Percentiles rank a stretch among this genome's conserved stretches.
phyloP scores from a whole-genome alignment of 2,113 vertebrate genomes.

The Corynorhinus townsendii region DNA sequence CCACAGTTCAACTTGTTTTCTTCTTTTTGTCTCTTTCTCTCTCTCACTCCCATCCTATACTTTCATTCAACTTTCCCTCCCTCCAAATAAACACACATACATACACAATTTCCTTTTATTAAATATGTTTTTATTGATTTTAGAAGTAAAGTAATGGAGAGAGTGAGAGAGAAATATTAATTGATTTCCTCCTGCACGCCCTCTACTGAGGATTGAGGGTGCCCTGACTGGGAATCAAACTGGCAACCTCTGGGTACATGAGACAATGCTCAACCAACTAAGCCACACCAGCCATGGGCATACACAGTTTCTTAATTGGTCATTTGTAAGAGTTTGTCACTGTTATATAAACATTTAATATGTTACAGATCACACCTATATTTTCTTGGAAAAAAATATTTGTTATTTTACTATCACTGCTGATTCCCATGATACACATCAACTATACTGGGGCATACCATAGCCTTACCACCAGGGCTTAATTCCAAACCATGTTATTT shows the following conservation, averaged over 20 bases:
- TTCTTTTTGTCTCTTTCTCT: not conserved
- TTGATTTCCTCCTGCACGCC: not conserved
- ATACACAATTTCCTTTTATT: not conserved
- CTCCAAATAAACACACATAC: not conserved
- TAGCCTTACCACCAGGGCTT: accelerated
- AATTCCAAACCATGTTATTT: not conserved
- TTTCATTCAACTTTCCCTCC: not conserved
- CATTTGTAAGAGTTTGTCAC: not conserved
- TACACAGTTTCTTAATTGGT: not conserved
- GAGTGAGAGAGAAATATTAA: not conserved
- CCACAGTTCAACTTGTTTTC: not conserved
- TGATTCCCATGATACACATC: not conserved
- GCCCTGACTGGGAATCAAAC: not conserved
- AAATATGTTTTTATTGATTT: not conserved
- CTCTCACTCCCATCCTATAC: not conserved
- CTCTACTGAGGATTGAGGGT: not conserved
- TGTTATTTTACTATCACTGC: not conserved
- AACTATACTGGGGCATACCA: not conserved
- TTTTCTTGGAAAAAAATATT: not conserved
- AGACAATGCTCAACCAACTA: not conserved
- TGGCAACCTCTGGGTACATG: not conserved
- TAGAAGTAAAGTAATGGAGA: not conserved
- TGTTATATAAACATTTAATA: not conserved
- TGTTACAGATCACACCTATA: not conserved
- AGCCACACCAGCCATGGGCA: not conserved